Percentiles rank a stretch among this genome's conserved stretches.
These are phyloP conservation scores for Takifugu ocellatus DNA, from an alignment of 2,797 vertebrate genomes.

Conservation along the genomic window DNA sequence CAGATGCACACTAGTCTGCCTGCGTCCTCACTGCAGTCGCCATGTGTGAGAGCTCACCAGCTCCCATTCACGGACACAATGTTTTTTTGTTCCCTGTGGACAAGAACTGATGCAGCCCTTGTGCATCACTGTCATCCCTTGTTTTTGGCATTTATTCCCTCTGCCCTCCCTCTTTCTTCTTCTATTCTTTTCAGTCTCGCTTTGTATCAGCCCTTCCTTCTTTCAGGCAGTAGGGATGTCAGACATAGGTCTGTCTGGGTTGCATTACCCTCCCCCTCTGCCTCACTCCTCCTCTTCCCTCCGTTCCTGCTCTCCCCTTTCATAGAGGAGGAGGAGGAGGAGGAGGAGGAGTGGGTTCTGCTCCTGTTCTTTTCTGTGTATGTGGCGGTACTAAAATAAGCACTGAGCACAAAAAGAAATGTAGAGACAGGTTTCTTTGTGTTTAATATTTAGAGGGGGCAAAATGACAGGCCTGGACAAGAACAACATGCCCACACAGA, in stretches of 20 bases:
- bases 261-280: constrained; percentile 69
- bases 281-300: constrained; percentile 58
- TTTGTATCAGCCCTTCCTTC: constrained; percentile 60
- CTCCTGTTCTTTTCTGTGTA: constrained; percentile 18
- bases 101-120: constrained; percentile 65
- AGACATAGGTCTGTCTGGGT: constrained; percentile 72
- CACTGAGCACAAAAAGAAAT: constrained; percentile 3
- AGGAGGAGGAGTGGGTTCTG: constrained; percentile 30
- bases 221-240: constrained; percentile 62
- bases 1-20: constrained; percentile 56
- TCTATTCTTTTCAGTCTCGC: constrained; percentile 40
- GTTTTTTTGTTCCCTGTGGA: constrained; percentile 65
- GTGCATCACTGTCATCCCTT: constrained; percentile 55
- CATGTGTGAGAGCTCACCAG: constrained; percentile 59
- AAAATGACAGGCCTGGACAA: constrained; percentile 17
- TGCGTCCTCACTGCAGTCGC: constrained; percentile 62
- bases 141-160: constrained; percentile 38
- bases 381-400: constrained; percentile 31
- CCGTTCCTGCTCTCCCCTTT: constrained; percentile 53
- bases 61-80: constrained; percentile 68
- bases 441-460: neutral
- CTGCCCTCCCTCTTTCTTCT: constrained; percentile 33
- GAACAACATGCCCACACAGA: constrained; percentile 13
- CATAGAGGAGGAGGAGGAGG: constrained; percentile 28
- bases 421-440: constrained; percentile 4